Conservation (phyloP, 1,140 invertebrate genomes). For the Leptestheria dahalacensis region DNA sequence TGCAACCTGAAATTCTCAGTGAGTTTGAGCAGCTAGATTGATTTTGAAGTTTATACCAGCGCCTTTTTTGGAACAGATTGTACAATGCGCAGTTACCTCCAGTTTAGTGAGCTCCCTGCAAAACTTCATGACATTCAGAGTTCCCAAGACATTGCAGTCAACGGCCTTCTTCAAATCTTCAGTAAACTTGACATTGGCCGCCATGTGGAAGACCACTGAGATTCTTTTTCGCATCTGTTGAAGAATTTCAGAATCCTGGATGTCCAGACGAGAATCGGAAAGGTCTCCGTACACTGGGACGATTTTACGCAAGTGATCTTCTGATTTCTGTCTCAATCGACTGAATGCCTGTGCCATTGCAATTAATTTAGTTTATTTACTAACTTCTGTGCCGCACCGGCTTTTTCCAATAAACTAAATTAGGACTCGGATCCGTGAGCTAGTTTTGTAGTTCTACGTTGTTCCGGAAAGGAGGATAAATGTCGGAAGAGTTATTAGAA, state of each 20-base stretch:
- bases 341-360: not conserved
- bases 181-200: slow-evolving; percentile 35
- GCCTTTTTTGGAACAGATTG: no score
- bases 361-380: no score
- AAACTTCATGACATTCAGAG: slow-evolving; percentile 21
- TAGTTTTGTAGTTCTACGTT: no score
- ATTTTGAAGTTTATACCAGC: no score
- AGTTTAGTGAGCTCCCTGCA: slow-evolving; percentile 16
- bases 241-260: not conserved
- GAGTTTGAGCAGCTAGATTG: slow-evolving; percentile 28
- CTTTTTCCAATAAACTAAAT: no score
- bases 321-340: not conserved
- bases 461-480: no score
- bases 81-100: no score
- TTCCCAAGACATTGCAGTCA: slow-evolving; percentile 21
- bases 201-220: slow-evolving; percentile 33
- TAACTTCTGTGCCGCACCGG: no score
- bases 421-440: no score
- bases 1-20: no score
- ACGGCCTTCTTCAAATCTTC: slow-evolving; percentile 30
- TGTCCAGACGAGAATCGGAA: not conserved
- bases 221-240: slow-evolving; percentile 22
- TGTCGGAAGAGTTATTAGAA: no score
- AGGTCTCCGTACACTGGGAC: not conserved
- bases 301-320: not conserved